Conservation (phyloP, 1,140 invertebrate species). For the Steinernema feltiae region DNA sequence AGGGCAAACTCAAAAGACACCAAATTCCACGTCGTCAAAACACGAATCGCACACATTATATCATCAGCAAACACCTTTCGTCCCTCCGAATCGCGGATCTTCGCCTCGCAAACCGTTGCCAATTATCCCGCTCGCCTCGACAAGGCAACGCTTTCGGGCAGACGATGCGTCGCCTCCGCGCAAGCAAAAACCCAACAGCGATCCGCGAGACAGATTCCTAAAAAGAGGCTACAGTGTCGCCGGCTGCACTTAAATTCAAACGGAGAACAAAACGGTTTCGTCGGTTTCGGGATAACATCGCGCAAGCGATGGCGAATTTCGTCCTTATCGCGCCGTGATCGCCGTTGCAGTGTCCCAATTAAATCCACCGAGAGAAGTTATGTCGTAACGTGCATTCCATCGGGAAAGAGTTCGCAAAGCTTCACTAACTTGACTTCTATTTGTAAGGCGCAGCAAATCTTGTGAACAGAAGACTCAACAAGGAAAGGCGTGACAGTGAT, state of each 20-base stretch:
- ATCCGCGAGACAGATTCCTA: too few species aligned
- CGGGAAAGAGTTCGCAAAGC: neutral
- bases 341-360: neutral
- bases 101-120: neutral
- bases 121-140: neutral
- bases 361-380: neutral
- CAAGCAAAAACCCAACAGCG: too few species aligned
- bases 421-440: neutral
- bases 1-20: neutral
- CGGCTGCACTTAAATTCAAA: neutral
- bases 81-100: neutral
- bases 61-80: neutral
- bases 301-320: neutral
- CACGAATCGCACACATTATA: neutral
- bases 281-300: neutral
- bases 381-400: neutral
- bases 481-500: neutral
- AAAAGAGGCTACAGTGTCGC: too few species aligned
- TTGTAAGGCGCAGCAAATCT: too few species aligned
- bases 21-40: too few species aligned
- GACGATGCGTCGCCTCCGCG: too few species aligned
- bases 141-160: too few species aligned
- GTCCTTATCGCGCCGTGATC: neutral
- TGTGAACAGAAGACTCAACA: neutral
- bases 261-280: neutral